phyloP scores from a whole-genome alignment of 1,140 invertebrate genomes.

The Coenobita brevimanus region DNA sequence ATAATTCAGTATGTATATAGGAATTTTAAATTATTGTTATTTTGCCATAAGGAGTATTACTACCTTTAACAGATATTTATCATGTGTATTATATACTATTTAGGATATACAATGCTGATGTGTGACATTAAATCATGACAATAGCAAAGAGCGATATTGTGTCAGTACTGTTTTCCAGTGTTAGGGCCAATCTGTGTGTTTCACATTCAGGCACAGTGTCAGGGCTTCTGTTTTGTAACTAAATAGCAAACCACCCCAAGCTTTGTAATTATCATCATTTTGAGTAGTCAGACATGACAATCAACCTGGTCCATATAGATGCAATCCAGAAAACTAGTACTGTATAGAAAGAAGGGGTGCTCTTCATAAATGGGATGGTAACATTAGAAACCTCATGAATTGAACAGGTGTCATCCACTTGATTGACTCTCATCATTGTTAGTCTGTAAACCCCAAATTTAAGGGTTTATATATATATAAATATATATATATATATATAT shows the following conservation, averaged over 20 bases:
- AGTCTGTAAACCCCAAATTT: constrained; percentile 59
- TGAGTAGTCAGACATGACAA: constrained; percentile 59
- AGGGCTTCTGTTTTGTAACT: constrained; percentile 47
- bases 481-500: constrained; percentile 37
- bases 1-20: constrained; percentile 65
- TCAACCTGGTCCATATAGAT: constrained; percentile 63
- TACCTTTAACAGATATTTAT: constrained; percentile 64
- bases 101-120: constrained; percentile 63
- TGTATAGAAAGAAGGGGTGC: neutral
- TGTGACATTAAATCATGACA: constrained; percentile 62
- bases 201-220: constrained; percentile 38
- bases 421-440: constrained; percentile 49
- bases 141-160: constrained; percentile 30
- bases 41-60: constrained; percentile 67
- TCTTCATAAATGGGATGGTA: neutral
- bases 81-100: constrained; percentile 65
- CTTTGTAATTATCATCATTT: constrained; percentile 55
- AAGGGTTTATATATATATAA: constrained; percentile 8
- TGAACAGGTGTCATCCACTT: constrained; percentile 49
- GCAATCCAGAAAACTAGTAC: constrained; percentile 35
- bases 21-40: constrained; percentile 67
- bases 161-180: constrained; percentile 41
- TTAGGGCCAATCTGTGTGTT: constrained; percentile 54
- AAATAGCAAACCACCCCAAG: constrained; percentile 56
- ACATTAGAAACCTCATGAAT: constrained; percentile 27